phyloP scores from a whole-genome alignment of 2,797 vertebrate species.

The Ispidina lecontei region DNA sequence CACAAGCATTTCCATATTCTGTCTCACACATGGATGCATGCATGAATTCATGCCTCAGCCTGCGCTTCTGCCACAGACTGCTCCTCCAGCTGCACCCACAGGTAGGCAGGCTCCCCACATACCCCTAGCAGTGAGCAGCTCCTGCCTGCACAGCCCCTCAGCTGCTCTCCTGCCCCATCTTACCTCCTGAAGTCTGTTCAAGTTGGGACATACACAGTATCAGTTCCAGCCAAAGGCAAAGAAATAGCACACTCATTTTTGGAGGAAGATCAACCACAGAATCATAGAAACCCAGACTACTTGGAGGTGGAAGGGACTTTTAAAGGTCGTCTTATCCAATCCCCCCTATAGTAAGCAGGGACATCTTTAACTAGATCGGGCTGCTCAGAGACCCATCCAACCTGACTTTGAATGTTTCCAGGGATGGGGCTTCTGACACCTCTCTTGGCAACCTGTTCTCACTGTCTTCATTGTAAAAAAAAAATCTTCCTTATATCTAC shows the following conservation, averaged over 20 bases:
- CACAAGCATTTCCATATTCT: neutral
- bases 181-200: neutral
- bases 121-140: neutral
- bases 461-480: neutral
- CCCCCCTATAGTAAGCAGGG: neutral
- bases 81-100: neutral
- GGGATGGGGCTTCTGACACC: neutral
- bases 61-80: neutral
- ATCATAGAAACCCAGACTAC: too few relatives aligned
- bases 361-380: neutral
- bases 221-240: neutral
- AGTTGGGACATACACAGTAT: neutral
- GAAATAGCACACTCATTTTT: neutral
- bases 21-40: fast-evolving
- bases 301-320: neutral
- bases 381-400: neutral
- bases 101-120: neutral
- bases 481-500: neutral
- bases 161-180: neutral
- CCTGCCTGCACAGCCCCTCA: neutral
- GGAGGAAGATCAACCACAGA: too few relatives aligned
- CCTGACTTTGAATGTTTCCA: neutral
- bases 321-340: neutral
- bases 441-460: neutral
- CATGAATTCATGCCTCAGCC: neutral